Base-by-base conservation (phyloP, 2,797 vertebrate genomes). In the Apogon talboti region DNA sequence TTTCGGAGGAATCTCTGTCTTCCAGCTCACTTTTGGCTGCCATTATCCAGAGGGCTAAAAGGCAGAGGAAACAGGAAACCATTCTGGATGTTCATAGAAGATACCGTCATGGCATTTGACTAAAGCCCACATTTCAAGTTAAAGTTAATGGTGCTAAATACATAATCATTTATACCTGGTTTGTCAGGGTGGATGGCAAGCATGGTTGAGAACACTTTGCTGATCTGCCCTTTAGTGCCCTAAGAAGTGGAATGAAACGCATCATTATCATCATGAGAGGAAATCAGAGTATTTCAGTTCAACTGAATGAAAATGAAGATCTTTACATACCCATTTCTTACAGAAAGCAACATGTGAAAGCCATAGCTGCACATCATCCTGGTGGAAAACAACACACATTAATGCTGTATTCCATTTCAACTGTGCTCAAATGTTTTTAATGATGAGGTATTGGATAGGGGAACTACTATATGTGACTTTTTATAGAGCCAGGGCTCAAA, bases 11-110 rank as follows among this genome's bases (percentile, higher is more conserved):
- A 11, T 93, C 82, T 1, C 88, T 88, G 55, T 98, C 95, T 90
- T 99, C 98, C 92, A 99, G 93, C 88, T 99, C 98, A 91, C 95
- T 97, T 77, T 99, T 99, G 62, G 98, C 97, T 4, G 97, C 97
- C 96, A 98, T 96, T 75, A 99, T 97, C 98, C 98, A 99, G 73
- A 99, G 77, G 11, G 92, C 98, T 97, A 18, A 7, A 15, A 46
- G 6, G 1, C 18, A n/a, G 15, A 13, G 9, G 6, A 28, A 11
- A 44, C 4, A 8, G 12, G 9, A 24, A 11, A 21, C 18, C 13
- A 18, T 9, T n/a, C 18, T 19, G 16, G 19, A 11, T 6, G 41
- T 35, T 33, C n/a, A 8, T 8, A 11, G 13, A 3, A 24, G 6
- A 54, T 18, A 16, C 9, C 1, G 33, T 2, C 5, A 45, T 9